Base-by-base conservation (phyloP, 1,140 invertebrate genomes). In the Phymorhynchus buccinoides region DNA sequence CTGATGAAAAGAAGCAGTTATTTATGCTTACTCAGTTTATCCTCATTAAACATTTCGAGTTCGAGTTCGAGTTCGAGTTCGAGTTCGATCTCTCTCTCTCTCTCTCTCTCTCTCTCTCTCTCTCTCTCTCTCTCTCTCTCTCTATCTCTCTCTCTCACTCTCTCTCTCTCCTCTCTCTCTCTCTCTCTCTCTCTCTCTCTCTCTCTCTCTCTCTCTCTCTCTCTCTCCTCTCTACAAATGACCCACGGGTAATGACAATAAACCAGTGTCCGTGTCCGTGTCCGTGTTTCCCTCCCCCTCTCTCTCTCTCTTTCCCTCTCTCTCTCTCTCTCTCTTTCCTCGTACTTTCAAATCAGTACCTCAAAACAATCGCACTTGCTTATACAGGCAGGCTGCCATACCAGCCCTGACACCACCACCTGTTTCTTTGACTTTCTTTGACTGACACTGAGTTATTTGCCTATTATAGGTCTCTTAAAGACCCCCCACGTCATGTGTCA, bases 241-340 rank as follows among this genome's bases (percentile, higher is more conserved):
- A n/a, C n/a, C n/a, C n/a, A n/a, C n/a, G n/a, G n/a, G n/a, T n/a
- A n/a, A n/a, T n/a, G n/a, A n/a, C n/a, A n/a, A n/a, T n/a, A n/a
- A n/a, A n/a, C n/a, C n/a, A n/a, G n/a, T n/a, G n/a, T n/a, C n/a
- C n/a, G n/a, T n/a, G n/a, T n/a, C n/a, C n/a, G n/a, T 30, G 44
- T 48, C 44, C 18, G 18, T 48, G 7, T 48, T 18, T 48, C 44
- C 18, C 44, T 48, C 44, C 7, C 37, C 44, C 7, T 35, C 56
- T 71, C 81, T 71, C 81, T 30, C 30, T 78, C 52, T 78, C 78
- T 56, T 68, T 80, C 78, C 6, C 7, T 32, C 39, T 80, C 78
- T 80, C 78, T 48, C 44, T 48, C 44, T 48, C 44, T 48, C 44
- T 48, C 44, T 48, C 44, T 48, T 18, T 48, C 44, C 18, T 18